Evolutionary conservation across 53 echinoderm and acorn worm genomes (phyloP), one percentile per base, ranked within the genome.

Genomic region (Apostichopus leukothele): DNA sequence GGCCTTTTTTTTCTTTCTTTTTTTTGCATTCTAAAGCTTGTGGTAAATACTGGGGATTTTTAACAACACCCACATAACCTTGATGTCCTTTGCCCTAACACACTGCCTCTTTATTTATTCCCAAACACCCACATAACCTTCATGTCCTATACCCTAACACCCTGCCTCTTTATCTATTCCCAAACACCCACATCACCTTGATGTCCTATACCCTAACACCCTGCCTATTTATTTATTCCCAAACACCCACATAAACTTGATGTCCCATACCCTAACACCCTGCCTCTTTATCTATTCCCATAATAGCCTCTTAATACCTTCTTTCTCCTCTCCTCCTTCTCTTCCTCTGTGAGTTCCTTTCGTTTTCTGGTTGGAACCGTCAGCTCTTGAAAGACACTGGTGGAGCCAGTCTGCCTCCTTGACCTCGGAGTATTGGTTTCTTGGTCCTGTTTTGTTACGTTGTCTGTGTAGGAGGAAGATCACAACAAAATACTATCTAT

Each of bases 321-420:
- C 83, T 63, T 95, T 84, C 90, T 93, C 63, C 95, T 92, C 75
- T 96, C 95, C 18, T 92, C 96, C 51, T 95, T 91, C 88, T 96
- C 96, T 80, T 95, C 93, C 2, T 95, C 92, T 1, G 95, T 95
- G 6, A 95, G 88, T 25, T 93, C 91, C 86, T 91, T 92, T 79
- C 93, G 84, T 89, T 95, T 96, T 18, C 93, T 92, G 67, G 89
- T 88, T 53, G 89, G 92, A 22, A 91, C 50, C 2, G 90, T 91
- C 53, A 91, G 74, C 55, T 87, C 91, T 3, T 89, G 88, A 19
- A 79, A 51, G 50, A 16, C 51, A 79, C 54, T 79, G 53, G 79
- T 39, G 79, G 79, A 79, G 20, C 79, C 79, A 51, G 79, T 39
- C 54, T 79, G 79, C 51, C 79, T 52, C 39, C 84, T 60, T 60